Percentiles rank a stretch among this genome's conserved stretches.
Evolutionary conservation across 2,113 vertebrate genomes (phyloP).

Genomic region (Crotalus viridis): DNA sequence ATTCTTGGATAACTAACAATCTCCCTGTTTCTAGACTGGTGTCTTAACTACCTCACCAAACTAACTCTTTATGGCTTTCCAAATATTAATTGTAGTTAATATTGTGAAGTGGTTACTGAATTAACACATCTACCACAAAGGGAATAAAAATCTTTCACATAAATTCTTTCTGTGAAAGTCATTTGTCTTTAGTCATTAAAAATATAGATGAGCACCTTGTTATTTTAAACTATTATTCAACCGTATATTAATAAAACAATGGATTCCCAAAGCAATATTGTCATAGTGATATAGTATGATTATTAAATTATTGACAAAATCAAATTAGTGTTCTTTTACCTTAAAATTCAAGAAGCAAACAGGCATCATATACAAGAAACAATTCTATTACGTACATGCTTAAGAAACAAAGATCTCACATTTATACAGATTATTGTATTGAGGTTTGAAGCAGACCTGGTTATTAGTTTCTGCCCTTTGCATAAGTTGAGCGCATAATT

Average conservation of each 20-base stretch:
- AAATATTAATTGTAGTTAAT: background rate
- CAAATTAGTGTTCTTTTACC: background rate
- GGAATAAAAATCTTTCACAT: background rate
- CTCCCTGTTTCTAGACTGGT: background rate
- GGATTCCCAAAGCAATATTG: slow-evolving; percentile 22
- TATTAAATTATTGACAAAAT: background rate
- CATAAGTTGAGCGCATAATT: slow-evolving; percentile 43
- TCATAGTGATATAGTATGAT: slow-evolving; percentile 24
- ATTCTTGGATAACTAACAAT: background rate
- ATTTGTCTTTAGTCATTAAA: background rate
- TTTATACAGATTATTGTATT: slow-evolving; percentile 7
- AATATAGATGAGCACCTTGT: background rate
- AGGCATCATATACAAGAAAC: background rate
- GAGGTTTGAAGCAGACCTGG: slow-evolving; percentile 15
- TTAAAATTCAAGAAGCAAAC: background rate
- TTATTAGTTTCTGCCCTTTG: slow-evolving; percentile 43
- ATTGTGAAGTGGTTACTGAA: background rate
- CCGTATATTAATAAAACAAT: slow-evolving; percentile 38
- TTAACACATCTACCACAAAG: background rate
- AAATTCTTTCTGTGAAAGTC: background rate
- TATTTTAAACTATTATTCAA: slow-evolving; percentile 21
- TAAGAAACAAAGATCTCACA: background rate
- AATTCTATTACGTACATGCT: background rate
- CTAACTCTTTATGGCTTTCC: background rate
- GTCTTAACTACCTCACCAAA: background rate